phyloP scores from a whole-genome alignment of 1,140 invertebrate genomes.

The Lordiphosa mommai region DNA sequence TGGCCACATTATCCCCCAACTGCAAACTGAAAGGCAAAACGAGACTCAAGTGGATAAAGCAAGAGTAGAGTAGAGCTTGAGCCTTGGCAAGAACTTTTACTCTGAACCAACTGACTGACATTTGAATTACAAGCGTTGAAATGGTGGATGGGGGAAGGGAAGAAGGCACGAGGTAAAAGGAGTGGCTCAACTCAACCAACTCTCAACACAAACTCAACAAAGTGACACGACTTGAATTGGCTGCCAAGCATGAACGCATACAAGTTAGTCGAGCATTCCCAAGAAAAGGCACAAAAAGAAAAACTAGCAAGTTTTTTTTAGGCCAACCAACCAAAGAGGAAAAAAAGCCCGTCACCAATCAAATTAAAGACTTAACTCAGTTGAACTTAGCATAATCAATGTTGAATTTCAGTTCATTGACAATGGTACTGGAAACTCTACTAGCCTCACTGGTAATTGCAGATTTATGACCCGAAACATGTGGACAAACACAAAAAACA shows the following conservation, averaged over 20 bases:
- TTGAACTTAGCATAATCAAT: slow-evolving; percentile 17
- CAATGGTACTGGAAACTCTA: slow-evolving; percentile 1
- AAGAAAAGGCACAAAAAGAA: slow-evolving; percentile 36
- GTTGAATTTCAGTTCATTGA: background rate
- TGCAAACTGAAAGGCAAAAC: slow-evolving; percentile 14
- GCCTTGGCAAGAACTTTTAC: slow-evolving; percentile 51
- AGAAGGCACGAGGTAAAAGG: background rate
- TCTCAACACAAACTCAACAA: slow-evolving; percentile 75
- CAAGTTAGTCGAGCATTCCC: slow-evolving; percentile 51
- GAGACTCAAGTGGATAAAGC: slow-evolving; percentile 31
- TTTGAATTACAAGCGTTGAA: slow-evolving; percentile 61
- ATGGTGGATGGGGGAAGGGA: background rate
- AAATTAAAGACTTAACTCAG: slow-evolving; percentile 40
- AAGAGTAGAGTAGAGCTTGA: background rate
- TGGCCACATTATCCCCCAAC: slow-evolving; percentile 31
- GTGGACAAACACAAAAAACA: slow-evolving; percentile 39
- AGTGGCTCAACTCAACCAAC: slow-evolving; percentile 44
- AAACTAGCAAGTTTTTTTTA: slow-evolving; percentile 31
- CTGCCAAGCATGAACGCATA: slow-evolving; percentile 75
- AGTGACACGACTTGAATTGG: slow-evolving; percentile 75
- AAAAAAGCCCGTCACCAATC: slow-evolving; percentile 33
- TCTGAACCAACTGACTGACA: slow-evolving; percentile 51
- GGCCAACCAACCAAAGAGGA: slow-evolving; percentile 36
- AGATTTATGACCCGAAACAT: slow-evolving; percentile 68
- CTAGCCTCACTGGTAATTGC: slow-evolving; percentile 60